phyloP scores from a whole-genome alignment of 2,113 vertebrate genomes.

The Gnathonemus echidnorhynchus region DNA sequence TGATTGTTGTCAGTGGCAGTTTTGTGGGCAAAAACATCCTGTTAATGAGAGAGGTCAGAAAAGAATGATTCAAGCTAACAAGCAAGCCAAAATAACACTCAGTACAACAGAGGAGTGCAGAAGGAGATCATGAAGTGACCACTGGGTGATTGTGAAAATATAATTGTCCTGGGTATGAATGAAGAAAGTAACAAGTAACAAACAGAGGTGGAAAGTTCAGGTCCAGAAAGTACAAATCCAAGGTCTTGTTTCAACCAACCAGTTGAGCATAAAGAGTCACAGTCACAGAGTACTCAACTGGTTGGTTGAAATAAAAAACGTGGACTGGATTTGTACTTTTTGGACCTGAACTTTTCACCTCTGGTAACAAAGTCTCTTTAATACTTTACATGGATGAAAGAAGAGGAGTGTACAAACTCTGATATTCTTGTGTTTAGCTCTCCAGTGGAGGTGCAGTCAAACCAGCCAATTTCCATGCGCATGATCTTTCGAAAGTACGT shows the following conservation, averaged over 20 bases:
- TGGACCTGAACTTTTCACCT: too few relatives aligned
- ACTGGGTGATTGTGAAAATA: background rate
- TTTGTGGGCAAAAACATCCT: background rate
- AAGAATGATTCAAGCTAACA: background rate
- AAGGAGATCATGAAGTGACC: background rate
- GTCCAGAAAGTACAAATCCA: too few relatives aligned
- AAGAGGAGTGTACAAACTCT: slow-evolving; percentile 46
- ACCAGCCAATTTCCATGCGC: slow-evolving; percentile 70
- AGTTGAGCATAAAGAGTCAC: too few relatives aligned
- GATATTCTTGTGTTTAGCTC: slow-evolving; percentile 68
- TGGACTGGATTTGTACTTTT: too few relatives aligned
- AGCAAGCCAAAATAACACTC: background rate
- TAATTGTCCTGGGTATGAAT: background rate
- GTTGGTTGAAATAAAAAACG: too few relatives aligned
- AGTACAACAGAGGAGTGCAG: background rate
- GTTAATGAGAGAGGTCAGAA: background rate
- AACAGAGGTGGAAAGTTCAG: too few relatives aligned
- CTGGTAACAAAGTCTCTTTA: background rate
- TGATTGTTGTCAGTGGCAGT: background rate
- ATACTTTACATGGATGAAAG: background rate
- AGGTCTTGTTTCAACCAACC: too few relatives aligned
- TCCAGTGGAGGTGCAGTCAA: slow-evolving; percentile 65
- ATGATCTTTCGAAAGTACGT: slow-evolving; percentile 63
- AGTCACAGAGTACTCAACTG: too few relatives aligned
- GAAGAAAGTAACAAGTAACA: background rate